Conservation (phyloP, 2,113 vertebrate species). For the Peucedramus taeniatus region DNA sequence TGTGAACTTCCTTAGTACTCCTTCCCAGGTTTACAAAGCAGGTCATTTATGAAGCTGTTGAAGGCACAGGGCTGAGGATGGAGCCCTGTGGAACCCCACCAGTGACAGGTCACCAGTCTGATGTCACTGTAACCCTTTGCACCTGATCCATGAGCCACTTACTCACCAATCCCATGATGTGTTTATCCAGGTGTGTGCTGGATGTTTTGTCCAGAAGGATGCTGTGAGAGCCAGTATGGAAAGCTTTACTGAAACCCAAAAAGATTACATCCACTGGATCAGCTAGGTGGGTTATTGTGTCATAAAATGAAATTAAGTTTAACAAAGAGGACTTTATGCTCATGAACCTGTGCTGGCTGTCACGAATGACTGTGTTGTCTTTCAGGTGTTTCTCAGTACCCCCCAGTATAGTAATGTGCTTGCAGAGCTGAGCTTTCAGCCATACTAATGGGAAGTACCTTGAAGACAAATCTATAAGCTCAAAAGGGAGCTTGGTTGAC, state of each 20-base stretch:
- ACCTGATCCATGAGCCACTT: fast-evolving
- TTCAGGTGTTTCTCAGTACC: background rate
- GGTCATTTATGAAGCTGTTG: background rate
- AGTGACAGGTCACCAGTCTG: background rate
- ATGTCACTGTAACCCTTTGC: background rate
- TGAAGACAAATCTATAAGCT: background rate
- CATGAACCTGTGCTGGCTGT: background rate
- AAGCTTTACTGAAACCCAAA: background rate
- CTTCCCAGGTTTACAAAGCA: background rate
- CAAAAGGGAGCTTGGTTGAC: background rate
- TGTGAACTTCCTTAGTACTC: background rate
- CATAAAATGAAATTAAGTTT: background rate
- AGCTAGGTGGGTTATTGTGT: background rate
- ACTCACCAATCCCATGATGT: too few species aligned
- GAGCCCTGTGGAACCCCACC: background rate
- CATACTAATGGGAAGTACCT: background rate
- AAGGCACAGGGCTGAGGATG: background rate
- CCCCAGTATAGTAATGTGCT: background rate
- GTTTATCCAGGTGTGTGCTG: background rate
- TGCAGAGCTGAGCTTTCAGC: background rate
- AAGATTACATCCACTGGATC: background rate
- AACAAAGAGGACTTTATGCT: background rate
- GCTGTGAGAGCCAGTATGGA: background rate
- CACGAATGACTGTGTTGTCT: background rate
- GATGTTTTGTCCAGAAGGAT: background rate